Conservation (phyloP, 2,113 vertebrate species). For the Xenopus tropicalis region DNA sequence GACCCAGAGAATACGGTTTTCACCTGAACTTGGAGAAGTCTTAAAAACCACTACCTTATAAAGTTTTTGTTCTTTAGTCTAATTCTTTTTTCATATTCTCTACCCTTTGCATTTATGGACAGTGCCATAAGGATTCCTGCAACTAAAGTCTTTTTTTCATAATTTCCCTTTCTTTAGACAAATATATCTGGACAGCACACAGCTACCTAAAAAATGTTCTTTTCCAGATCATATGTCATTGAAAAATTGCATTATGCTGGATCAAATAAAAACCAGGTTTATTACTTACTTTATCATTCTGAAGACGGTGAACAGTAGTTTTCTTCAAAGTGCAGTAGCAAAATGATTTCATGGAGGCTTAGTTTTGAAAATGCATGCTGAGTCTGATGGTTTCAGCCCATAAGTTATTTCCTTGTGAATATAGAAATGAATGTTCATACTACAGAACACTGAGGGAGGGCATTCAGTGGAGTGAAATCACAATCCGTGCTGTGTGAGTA, state of each 20-base stretch:
- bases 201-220: not conserved
- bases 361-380: not conserved
- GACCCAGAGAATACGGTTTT: too few species aligned
- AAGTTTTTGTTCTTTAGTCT: too few species aligned
- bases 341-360: not conserved
- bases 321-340: not conserved
- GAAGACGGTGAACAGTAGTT: not conserved
- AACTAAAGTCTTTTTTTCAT: not conserved
- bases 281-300: not conserved
- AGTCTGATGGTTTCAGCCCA: not conserved
- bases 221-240: not conserved
- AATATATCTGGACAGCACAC: not conserved
- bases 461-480: not conserved
- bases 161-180: not conserved
- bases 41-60: too few species aligned
- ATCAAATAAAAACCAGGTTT: not conserved
- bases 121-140: too few species aligned
- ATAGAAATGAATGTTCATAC: not conserved
- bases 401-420: slow-evolving; percentile 1
- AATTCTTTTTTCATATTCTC: too few species aligned
- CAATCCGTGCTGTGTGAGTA: not conserved
- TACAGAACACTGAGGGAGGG: not conserved
- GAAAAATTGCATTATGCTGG: not conserved
- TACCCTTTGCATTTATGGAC: too few species aligned
- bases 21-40: too few species aligned